Evolutionary conservation across 2,113 vertebrate genomes (phyloP).

Genomic region (Zapornia atra): DNA sequence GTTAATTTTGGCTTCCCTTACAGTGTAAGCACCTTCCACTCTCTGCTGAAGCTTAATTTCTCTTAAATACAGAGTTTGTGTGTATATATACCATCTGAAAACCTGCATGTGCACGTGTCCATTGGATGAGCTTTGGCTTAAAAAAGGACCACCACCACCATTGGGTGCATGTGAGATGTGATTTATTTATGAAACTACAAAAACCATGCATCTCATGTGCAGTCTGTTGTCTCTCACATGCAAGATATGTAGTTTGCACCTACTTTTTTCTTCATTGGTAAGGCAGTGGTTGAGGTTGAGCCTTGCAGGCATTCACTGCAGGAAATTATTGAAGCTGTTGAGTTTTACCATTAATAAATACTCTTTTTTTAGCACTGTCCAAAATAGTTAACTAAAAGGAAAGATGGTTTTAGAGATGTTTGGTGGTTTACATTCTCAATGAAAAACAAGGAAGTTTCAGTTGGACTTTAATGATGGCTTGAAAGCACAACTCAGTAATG

Average conservation of each 20-base stretch:
- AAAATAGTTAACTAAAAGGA: background rate
- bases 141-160: background rate
- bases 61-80: background rate
- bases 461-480: background rate
- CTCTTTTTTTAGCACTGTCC: background rate
- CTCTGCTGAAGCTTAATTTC: background rate
- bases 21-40: background rate
- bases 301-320: background rate
- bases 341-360: background rate
- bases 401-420: background rate
- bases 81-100: background rate
- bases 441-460: background rate
- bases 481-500: background rate
- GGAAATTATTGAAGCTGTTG: background rate
- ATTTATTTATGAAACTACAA: background rate
- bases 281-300: background rate
- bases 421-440: background rate
- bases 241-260: background rate
- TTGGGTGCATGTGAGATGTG: background rate
- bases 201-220: background rate
- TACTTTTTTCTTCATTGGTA: background rate
- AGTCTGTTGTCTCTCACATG: background rate
- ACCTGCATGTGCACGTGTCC: background rate
- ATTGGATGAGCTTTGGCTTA: background rate
- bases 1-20: conserved; percentile 6